Conservation (phyloP, 2,797 vertebrate genomes). For the Odontamblyopus rebecca region DNA sequence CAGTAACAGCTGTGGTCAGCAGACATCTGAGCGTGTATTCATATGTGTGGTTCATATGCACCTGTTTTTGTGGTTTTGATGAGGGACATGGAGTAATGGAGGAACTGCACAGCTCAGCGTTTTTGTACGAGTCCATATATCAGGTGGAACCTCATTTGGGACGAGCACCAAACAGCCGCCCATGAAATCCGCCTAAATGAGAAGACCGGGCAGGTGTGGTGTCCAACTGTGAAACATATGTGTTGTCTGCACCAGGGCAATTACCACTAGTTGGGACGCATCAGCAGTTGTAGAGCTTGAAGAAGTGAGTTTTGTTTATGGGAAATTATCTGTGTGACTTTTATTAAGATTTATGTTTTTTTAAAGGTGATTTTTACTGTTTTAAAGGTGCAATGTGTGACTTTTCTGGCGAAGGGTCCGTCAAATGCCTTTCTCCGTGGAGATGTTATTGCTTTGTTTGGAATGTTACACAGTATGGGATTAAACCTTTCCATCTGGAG, state of each 20-base stretch:
- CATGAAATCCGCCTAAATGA: conserved; percentile 49
- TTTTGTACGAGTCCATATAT: conserved; percentile 44
- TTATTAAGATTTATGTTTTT: no score
- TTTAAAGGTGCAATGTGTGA: no score
- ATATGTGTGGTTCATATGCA: not conserved
- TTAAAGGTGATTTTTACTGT: no score
- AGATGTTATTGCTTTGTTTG: no score
- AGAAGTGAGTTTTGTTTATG: not conserved
- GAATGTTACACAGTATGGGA: no score
- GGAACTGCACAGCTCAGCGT: conserved; percentile 44
- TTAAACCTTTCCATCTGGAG: no score
- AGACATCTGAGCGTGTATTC: conserved; percentile 36
- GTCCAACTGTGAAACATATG: conserved; percentile 50
- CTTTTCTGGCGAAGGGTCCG: no score
- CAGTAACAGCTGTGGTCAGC: conserved; percentile 31
- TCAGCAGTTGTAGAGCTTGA: conserved; percentile 28
- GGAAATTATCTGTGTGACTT: no score
- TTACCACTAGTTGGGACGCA: conserved; percentile 38
- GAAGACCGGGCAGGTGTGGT: conserved; percentile 50
- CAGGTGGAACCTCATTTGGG: conserved; percentile 31
- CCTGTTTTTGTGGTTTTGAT: not conserved
- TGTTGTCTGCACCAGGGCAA: conserved; percentile 20
- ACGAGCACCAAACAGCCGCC: conserved; percentile 40
- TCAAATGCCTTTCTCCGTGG: no score
- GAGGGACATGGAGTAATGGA: conserved; percentile 10